These are phyloP conservation scores for Gandaritis pyraliata DNA, from an alignment of 2,888 invertebrate genomes.

Conservation along the genomic window DNA sequence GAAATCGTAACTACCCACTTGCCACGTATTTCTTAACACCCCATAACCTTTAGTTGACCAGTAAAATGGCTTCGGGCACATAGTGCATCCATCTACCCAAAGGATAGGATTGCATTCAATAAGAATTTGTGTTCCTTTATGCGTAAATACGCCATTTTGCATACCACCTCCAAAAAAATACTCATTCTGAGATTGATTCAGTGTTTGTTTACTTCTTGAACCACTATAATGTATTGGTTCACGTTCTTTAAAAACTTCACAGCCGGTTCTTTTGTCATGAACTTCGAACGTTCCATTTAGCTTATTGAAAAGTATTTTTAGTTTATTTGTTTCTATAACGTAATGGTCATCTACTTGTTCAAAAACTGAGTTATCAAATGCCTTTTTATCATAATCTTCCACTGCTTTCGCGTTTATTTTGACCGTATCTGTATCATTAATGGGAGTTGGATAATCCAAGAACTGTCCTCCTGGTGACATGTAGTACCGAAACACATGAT, in stretches of 20 bases:
- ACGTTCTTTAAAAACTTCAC: conserved; percentile 62
- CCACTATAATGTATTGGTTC: conserved; percentile 59
- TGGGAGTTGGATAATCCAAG: conserved; percentile 67
- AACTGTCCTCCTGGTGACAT: conserved; percentile 68
- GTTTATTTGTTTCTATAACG: conserved; percentile 61
- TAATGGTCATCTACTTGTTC: conserved; percentile 51
- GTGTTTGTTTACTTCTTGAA: conserved; percentile 55
- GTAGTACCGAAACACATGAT: conserved; percentile 72
- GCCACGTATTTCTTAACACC: conserved; percentile 74
- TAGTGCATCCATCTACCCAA: conserved; percentile 71
- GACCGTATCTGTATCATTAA: conserved; percentile 61
- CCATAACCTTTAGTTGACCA: conserved; percentile 77
- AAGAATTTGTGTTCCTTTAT: conserved; percentile 68
- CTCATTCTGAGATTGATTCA: conserved; percentile 61
- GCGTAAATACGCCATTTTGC: conserved; percentile 77
- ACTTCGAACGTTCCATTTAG: conserved; percentile 61
- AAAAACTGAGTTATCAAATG: conserved; percentile 60
- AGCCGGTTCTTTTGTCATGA: conserved; percentile 60
- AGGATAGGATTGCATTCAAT: conserved; percentile 66
- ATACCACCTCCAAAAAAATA: conserved; percentile 77
- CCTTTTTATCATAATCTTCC: conserved; percentile 59
- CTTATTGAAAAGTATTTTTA: conserved; percentile 67
- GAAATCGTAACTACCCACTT: conserved; percentile 72
- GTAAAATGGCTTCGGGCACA: conserved; percentile 76
- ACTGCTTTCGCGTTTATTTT: conserved; percentile 65